A percentile compares a stretch with the other conserved stretches of the same genome.
Evolutionary conservation across 2,888 invertebrate genomes (phyloP).

Genomic region (Apamea epomidion): DNA sequence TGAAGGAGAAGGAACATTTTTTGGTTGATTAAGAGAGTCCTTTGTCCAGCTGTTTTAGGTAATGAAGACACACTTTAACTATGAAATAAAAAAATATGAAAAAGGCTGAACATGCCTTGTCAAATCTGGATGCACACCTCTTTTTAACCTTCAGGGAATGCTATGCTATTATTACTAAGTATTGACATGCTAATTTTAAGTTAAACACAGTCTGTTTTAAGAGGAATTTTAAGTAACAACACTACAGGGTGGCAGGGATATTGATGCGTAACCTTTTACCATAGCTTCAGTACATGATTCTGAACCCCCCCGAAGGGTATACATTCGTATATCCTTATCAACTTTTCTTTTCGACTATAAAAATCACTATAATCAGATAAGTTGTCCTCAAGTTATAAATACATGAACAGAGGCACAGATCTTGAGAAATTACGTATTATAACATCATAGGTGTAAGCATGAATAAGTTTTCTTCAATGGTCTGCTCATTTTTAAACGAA

Average conservation of each 20-base stretch:
- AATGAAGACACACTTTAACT: neutral
- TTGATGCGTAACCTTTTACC: neutral
- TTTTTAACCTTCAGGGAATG: neutral
- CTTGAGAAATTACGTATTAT: neutral
- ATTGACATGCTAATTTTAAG: neutral
- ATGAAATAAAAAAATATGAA: neutral
- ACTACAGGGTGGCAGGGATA: neutral
- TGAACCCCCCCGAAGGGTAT: neutral
- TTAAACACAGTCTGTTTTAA: neutral
- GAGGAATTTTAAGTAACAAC: neutral
- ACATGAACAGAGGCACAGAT: neutral
- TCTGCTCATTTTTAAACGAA: neutral
- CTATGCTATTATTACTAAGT: neutral
- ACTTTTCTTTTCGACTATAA: neutral
- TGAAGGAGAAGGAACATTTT: neutral
- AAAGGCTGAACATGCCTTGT: neutral
- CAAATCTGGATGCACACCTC: neutral
- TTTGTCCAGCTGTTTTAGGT: neutral
- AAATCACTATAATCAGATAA: too few species aligned
- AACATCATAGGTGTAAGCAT: neutral
- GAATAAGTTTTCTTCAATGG: neutral
- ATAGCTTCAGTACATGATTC: neutral
- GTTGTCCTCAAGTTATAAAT: neutral
- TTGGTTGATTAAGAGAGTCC: neutral
- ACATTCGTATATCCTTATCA: neutral